Percentiles rank a stretch among this genome's conserved stretches.
Evolutionary conservation across 1,140 invertebrate species (phyloP).

Genomic region (Drosophila orena): DNA sequence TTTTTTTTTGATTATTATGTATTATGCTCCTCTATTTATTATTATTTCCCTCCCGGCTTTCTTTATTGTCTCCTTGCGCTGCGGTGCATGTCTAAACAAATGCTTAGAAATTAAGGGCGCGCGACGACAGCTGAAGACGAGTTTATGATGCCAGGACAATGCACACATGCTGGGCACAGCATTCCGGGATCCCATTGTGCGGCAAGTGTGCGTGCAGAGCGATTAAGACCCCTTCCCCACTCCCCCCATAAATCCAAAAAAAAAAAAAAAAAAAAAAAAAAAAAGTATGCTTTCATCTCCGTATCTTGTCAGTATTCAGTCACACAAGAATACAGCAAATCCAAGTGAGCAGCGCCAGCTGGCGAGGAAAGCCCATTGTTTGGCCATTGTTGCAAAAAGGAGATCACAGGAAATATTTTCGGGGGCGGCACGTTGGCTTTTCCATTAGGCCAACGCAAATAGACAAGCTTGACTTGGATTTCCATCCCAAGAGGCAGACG

Average conservation of each 20-base stretch:
- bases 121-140: conserved; percentile 77
- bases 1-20: neutral
- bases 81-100: conserved; percentile 69
- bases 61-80: conserved; percentile 22
- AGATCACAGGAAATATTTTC: conserved; percentile 11
- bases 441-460: conserved; percentile 73
- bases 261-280: neutral
- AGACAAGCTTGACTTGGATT: conserved; percentile 78
- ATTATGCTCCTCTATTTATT: neutral
- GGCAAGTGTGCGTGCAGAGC: conserved; percentile 50
- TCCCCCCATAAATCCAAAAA: too few species aligned
- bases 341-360: conserved; percentile 52
- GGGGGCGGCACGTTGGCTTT: conserved; percentile 22
- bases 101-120: conserved; percentile 70
- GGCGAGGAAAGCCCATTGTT: conserved; percentile 44
- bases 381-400: conserved; percentile 73
- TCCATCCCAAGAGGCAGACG: conserved; percentile 12
- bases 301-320: conserved; percentile 5
- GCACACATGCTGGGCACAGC: conserved; percentile 21
- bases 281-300: conserved; percentile 16
- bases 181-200: conserved; percentile 14
- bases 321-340: conserved; percentile 3
- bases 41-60: neutral
- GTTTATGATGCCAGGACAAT: conserved; percentile 73
- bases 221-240: conserved; percentile 21